Evolutionary conservation across 2,113 vertebrate species (phyloP), one percentile per base, ranked within the genome.

Genomic region (Suricata suricatta): DNA sequence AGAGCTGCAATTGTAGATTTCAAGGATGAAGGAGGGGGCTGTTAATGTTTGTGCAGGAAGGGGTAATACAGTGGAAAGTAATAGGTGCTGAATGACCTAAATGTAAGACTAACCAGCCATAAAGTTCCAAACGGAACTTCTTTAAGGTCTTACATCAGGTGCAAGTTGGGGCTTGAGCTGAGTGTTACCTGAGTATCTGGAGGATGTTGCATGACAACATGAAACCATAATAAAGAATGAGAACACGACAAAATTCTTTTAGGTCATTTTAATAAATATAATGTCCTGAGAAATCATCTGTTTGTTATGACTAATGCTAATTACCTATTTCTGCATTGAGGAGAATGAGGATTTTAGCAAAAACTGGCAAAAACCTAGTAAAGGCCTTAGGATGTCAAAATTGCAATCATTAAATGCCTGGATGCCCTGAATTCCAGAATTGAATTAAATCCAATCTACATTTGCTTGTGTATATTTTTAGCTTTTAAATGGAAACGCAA

Each of bases 401-500:
- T 76, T 72, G 63, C 33, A 94, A 92, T 96, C 84, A 96, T 87
- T 95, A 98, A 97, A 93, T 96, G 69, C 57, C 71, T 86, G 41
- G 69, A 94, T 84, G 77, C 33, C 23, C 71, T 95, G 83, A 87
- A 96, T 95, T 87, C 90, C 29, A 80, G 71, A 95, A 94, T 63
- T 98, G 87, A 95, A 96, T 97, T 90, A 96, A 97, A 90, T 82
- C 54, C 35, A 90, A 90, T 69, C 41, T 80, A 79, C 63, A 92
- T 93, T 97, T 93, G 80, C 79, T 96, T 97, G 74, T 80, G 52
- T 83, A 33, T 97, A 96, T 98, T 95, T 97, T 96, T 97, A 98
- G 83, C 92, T 97, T 95, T 90, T 96, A 89, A 96, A 96, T 96
- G 69, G 69, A 97, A 96, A 93, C 96, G 74, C 50, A 97, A 93